Evolutionary conservation across 2,113 vertebrate genomes (phyloP), one percentile per base, ranked within the genome.

Genomic region (Peucedramus taeniatus): DNA sequence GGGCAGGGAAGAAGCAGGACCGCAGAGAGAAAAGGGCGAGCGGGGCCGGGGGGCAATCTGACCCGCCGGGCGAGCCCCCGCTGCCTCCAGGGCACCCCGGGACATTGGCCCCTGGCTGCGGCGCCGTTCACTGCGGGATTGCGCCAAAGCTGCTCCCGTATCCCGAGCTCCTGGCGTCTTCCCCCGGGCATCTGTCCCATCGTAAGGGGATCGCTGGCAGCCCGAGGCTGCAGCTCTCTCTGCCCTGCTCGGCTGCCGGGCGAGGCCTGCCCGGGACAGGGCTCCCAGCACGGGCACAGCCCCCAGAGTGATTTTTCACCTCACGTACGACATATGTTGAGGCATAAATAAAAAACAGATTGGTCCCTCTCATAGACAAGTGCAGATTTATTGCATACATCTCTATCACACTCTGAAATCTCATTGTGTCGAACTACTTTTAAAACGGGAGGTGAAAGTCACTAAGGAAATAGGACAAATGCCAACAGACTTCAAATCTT

Each of bases 141-240:
- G 45, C 15, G 37, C 31, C 30, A 35, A 60, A 15, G 65, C 15
- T 13, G 20, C 21, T 26, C 26, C 45, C 26, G 4, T 0, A 35
- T 20, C 37, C 15, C 21, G 3, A 26, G 19, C 13, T 24, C 37
- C 15, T 19, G 12, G 31, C 15, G 16, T 8, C 30, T 35, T 33
- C 23, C 5, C 30, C 35, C 14, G 7, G 51, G 42, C 17, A 4
- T 21, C 30, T 59, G 44, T 15, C 30, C 54, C 20, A 4, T 3
- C 2, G 4, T 19, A 30, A 8, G 1, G 4, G 4, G 4, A 10
- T 3, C 1, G 2, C 11, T 23, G 0, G 9, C 18, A 40, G 22
- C 17, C 14, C 7, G 6, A 2, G 4, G 1, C 1, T 1, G 23
- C 27, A 40, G 11, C 3, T 40, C 15, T 14, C 22, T 13, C 10